A percentile compares a stretch with the other conserved stretches of the same genome.
These are phyloP conservation scores for Lanius collurio DNA, from an alignment of 2,113 vertebrate genomes.

Conservation along the genomic window DNA sequence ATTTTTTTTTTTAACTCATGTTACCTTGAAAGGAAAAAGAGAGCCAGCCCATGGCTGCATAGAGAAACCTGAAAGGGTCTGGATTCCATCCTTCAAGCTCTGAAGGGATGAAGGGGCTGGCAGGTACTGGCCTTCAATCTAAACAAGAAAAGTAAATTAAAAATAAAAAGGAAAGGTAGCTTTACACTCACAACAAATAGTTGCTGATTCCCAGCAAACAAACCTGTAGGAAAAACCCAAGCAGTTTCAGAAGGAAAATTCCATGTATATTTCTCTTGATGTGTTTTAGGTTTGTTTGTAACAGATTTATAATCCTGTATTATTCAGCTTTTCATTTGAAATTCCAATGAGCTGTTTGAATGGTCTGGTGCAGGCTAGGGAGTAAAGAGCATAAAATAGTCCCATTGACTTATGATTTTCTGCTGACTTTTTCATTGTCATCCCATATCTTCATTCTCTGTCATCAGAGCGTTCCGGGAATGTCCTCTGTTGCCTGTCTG, in stretches of 20 bases:
- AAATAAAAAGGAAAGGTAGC: background rate
- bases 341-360: slow-evolving; percentile 74
- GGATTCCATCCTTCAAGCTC: background rate
- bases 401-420: slow-evolving; percentile 63
- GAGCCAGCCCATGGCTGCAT: background rate
- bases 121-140: background rate
- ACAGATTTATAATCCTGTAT: slow-evolving; percentile 71
- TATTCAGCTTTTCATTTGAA: slow-evolving; percentile 77
- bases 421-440: slow-evolving; percentile 50
- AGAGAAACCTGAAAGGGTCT: background rate
- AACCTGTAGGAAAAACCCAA: slow-evolving; percentile 1
- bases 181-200: slow-evolving; percentile 26
- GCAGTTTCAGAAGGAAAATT: slow-evolving; percentile 62
- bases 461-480: slow-evolving; percentile 29
- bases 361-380: slow-evolving; percentile 52
- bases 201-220: slow-evolving; percentile 44
- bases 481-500: slow-evolving; percentile 17
- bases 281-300: slow-evolving; percentile 70
- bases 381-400: slow-evolving; percentile 64
- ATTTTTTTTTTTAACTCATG: background rate
- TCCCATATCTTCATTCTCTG: slow-evolving; percentile 32
- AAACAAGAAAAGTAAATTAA: background rate
- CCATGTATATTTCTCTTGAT: slow-evolving; percentile 67
- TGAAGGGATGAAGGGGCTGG: background rate
- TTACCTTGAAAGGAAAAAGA: background rate